Evolutionary conservation across 2,888 invertebrate species (phyloP).

Genomic region (Agriotes lineatus): DNA sequence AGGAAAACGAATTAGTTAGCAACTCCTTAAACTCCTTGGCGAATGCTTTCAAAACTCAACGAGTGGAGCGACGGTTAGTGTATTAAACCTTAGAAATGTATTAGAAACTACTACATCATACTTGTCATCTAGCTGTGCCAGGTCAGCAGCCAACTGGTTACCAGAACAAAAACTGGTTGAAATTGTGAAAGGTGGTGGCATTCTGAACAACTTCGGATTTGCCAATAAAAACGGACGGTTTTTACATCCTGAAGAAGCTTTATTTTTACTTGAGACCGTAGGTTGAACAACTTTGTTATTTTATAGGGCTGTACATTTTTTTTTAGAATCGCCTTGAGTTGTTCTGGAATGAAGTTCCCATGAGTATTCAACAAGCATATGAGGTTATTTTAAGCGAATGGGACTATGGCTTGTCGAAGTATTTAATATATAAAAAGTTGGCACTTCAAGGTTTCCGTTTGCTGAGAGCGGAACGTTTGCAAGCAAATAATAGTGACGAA

Average conservation of each 20-base stretch:
- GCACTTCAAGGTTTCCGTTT: constrained; percentile 54
- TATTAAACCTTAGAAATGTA: neutral
- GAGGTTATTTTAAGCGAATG: constrained; percentile 65
- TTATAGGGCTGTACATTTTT: constrained; percentile 21
- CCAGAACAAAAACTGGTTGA: constrained; percentile 50
- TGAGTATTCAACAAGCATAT: constrained; percentile 78
- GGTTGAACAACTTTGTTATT: constrained; percentile 61
- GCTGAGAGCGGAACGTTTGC: neutral
- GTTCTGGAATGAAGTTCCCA: constrained; percentile 69
- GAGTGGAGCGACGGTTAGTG: constrained; percentile 58
- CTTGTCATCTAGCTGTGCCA: constrained; percentile 51
- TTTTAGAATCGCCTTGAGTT: constrained; percentile 75
- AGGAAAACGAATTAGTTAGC: constrained; percentile 43
- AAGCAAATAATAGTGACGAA: constrained; percentile 16
- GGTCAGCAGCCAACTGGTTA: constrained; percentile 59
- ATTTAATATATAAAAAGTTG: constrained; percentile 57
- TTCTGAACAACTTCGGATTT: constrained; percentile 57
- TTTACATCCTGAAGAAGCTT: constrained; percentile 75
- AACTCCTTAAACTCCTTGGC: constrained; percentile 47
- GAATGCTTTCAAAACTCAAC: constrained; percentile 47
- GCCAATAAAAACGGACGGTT: constrained; percentile 58
- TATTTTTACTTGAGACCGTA: constrained; percentile 76
- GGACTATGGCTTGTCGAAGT: constrained; percentile 50
- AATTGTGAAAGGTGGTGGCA: constrained; percentile 54
- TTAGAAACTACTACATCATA: no score